These are phyloP conservation scores for Zapornia atra DNA, from an alignment of 2,113 vertebrate genomes.

Conservation along the genomic window DNA sequence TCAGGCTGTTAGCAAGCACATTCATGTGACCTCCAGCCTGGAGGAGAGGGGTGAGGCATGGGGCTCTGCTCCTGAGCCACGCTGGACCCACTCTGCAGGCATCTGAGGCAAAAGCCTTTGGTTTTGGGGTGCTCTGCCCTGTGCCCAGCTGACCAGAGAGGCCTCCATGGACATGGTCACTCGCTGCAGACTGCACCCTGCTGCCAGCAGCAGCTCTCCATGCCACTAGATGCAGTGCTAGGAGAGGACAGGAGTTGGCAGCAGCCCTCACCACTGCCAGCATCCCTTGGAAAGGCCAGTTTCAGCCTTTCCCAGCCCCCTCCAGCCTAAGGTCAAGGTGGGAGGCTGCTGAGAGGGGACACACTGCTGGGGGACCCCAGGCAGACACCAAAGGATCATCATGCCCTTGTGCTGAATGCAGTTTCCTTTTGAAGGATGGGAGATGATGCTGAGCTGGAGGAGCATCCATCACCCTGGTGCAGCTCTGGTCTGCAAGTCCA, in stretches of 20 bases:
- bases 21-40: neutral
- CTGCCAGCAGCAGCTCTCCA: neutral
- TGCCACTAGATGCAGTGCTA: fast-evolving
- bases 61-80: neutral
- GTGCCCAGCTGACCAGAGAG: neutral
- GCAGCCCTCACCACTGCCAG: neutral
- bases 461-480: neutral
- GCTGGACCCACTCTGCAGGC: neutral
- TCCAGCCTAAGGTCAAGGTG: neutral
- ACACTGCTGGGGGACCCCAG: neutral
- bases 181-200: neutral
- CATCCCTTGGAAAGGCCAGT: neutral
- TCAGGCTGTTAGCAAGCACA: neutral
- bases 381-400: neutral
- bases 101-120: neutral
- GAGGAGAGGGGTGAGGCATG: neutral
- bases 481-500: neutral
- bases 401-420: neutral
- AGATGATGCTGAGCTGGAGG: neutral
- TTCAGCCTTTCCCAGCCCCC: neutral
- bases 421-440: neutral
- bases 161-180: fast-evolving
- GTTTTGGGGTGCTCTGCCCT: neutral
- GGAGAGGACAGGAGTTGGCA: neutral
- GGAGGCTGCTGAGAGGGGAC: neutral